phyloP scores from a whole-genome alignment of 2,888 invertebrate species.

The Mesorhabditis belari region DNA sequence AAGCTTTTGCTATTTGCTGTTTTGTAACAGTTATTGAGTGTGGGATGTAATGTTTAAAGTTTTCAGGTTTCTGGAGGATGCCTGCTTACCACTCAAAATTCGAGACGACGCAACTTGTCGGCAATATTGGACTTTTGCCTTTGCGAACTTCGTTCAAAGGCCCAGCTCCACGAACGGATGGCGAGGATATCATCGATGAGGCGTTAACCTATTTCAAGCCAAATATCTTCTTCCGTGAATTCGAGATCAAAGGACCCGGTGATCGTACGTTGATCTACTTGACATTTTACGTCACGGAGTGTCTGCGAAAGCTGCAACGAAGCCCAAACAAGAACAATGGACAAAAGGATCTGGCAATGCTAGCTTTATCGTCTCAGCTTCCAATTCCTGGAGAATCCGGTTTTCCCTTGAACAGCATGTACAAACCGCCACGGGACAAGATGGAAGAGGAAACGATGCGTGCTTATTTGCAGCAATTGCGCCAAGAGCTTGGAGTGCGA shows the following conservation, averaged over 20 bases:
- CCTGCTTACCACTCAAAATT: slow-evolving; percentile 94
- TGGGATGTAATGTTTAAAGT: too few relatives aligned
- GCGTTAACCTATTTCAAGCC: slow-evolving; percentile 94
- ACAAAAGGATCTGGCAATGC: slow-evolving; percentile 86
- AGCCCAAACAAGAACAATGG: slow-evolving; percentile 77
- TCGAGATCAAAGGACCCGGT: slow-evolving; percentile 86
- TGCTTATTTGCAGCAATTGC: slow-evolving; percentile 82
- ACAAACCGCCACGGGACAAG: slow-evolving; percentile 54
- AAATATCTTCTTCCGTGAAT: slow-evolving; percentile 96
- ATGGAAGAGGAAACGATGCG: slow-evolving; percentile 72
- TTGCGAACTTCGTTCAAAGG: slow-evolving; percentile 83
- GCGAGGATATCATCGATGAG: slow-evolving; percentile 91
- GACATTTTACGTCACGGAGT: slow-evolving; percentile 93
- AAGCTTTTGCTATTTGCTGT: background rate
- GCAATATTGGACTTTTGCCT: slow-evolving; percentile 87
- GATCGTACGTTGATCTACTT: slow-evolving; percentile 94
- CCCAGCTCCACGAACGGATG: slow-evolving; percentile 71
- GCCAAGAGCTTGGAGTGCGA: slow-evolving; percentile 87
- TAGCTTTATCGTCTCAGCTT: slow-evolving; percentile 75
- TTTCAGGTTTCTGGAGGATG: too few relatives aligned
- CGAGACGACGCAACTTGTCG: slow-evolving; percentile 66
- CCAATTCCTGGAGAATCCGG: slow-evolving; percentile 91
- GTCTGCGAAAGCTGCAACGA: slow-evolving; percentile 84
- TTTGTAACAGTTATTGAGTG: too few relatives aligned
- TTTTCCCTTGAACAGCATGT: slow-evolving; percentile 90